A percentile compares a stretch with the other conserved stretches of the same genome.
These are phyloP conservation scores for Trematocara nigrifrons DNA, from an alignment of 2,113 vertebrate genomes.

Conservation along the genomic window DNA sequence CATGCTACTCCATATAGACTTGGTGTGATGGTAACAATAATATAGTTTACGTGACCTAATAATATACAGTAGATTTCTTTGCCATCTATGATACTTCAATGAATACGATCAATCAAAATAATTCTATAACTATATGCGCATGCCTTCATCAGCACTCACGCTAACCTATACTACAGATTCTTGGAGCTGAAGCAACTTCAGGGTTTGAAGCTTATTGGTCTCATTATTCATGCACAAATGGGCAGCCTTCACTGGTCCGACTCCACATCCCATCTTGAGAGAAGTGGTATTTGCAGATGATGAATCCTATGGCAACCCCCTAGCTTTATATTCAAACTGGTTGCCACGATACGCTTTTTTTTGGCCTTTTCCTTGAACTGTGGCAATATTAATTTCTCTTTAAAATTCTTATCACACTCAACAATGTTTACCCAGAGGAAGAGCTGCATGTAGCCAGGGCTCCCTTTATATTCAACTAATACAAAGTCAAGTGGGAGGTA, in stretches of 20 bases:
- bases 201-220: conserved; percentile 21
- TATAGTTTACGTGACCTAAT: background rate
- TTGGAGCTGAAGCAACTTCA: background rate
- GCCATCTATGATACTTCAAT: background rate
- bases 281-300: conserved; percentile 4
- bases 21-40: background rate
- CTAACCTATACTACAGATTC: background rate
- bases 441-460: background rate
- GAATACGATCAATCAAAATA: background rate
- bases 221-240: conserved; percentile 7
- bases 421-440: conserved; percentile 29
- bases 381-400: background rate
- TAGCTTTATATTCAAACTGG: conserved; percentile 18
- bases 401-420: conserved; percentile 39
- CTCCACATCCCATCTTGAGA: background rate
- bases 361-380: background rate
- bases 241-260: background rate
- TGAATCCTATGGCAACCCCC: background rate
- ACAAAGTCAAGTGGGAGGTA: conserved; percentile 30
- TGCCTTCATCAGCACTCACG: background rate
- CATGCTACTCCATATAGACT: background rate
- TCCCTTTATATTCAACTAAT: conserved; percentile 23
- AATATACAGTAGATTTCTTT: background rate
- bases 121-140: background rate
- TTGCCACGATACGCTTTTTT: background rate